Evolutionary conservation across 2,113 vertebrate genomes (phyloP), one percentile per base, ranked within the genome.

Genomic region (Silurus asotus): DNA sequence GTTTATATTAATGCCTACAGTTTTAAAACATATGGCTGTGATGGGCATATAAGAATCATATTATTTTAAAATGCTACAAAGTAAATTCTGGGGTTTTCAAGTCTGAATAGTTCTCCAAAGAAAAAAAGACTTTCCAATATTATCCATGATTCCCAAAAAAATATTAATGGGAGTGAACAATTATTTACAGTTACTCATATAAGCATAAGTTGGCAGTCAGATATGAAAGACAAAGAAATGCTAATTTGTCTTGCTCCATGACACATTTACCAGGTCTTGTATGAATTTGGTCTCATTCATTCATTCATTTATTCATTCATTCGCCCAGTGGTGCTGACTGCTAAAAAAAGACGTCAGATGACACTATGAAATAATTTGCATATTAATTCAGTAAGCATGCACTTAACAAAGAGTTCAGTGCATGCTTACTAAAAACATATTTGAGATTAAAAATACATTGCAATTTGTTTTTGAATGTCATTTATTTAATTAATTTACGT

Each of bases 1-100:
- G 10, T 15, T 13, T 6, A 0, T 67, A 25, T 28, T 67, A 28
- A 67, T 28, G 13, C 25, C 4, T 65, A 13, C 14, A 25, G 25
- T 69, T 17, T 70, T 17, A 2, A 15, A 70, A 70, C 15, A 19
- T 19, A 70, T 15, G 6, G 7, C 28, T 72, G 37, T 72, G 2
- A 48, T 72, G 37, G 37, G 28, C 37, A 56, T 53, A 83, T 83
- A 56, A 70, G 14, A 19, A 37, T 83, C 8, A 83, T 83, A 56
- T 83, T 72, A 58, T 67, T 37, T 53, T 56, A 25, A n/a, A 9
- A 15, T 51, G 8, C 28, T 3, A 58, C 81, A 82, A 4, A 58
- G 15, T 19, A 17, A 61, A 19, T 81, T 15, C 25, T 20, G 7
- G 25, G 25, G 51, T 77, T 64, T 81, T 81, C 45, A 23, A 64